Base-by-base conservation (phyloP, 2,797 vertebrate genomes). In the Staurois parvus region DNA sequence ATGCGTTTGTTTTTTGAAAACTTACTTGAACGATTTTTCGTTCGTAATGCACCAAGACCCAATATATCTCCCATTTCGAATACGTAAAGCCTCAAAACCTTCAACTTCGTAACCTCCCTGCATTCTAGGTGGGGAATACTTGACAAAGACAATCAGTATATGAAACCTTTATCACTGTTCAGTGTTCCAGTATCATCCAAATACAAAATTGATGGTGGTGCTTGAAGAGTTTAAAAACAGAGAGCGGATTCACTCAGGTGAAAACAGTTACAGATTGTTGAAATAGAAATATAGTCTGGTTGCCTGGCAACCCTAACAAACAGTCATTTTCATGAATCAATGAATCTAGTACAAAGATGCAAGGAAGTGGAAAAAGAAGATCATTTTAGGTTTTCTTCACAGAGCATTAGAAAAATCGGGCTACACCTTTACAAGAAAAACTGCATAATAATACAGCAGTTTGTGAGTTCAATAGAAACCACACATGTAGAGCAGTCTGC, bases 281-380 rank as follows among this genome's bases (percentile, higher is more conserved):
- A 21, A 81, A 72, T 64, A 72, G 56, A 75, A 72, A 81, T 72
- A 40, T 59, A 21, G 15, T 62, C 48, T 3, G 26, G 68, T 72
- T 81, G 66, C 79, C 17, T 6, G 9, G 79, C 79, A 72, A 81
- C 79, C 17, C 28, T 24, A 11, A 59, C 68, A 81, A 30, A 72
- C 30, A 21, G 32, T 37, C 69, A 81, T 32, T 72, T 56, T 26
- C 68, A 72, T 81, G 79, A 72, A 81, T 72, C 79, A 72, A 72
- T 30, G 48, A 32, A 81, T 81, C 48, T 40, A 29, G 32, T 26
- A 72, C 69, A 81, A 72, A 72, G 32, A 72, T 29, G 52, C 30
- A 72, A 28, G 24, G 32, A 26, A 59, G 45, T 24, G 68, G 79
- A 62, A 81, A 62, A n/a, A 72, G 79, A 13, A 28, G 48, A 72